Percentiles rank a stretch among this genome's conserved stretches.
Conservation (phyloP, 2,797 vertebrate species). For the Microctenopoma stevenorrisi region DNA sequence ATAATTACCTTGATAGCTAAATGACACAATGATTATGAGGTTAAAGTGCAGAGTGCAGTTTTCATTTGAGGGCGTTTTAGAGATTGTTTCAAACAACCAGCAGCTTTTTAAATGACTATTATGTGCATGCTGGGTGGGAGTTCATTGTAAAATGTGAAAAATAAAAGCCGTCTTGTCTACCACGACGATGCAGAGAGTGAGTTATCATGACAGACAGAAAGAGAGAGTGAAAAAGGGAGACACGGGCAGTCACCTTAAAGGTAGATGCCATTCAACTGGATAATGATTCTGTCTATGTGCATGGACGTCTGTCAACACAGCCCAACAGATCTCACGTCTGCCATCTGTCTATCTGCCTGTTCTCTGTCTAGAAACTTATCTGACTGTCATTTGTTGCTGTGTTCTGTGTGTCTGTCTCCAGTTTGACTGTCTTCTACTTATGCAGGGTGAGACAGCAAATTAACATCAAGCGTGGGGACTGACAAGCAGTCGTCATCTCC, state of each 20-base stretch:
- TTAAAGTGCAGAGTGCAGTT: constrained; percentile 60
- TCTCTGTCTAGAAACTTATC: constrained; percentile 19
- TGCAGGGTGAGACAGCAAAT: constrained; percentile 46
- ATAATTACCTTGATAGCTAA: constrained; percentile 61
- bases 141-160: constrained; percentile 41
- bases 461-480: constrained; percentile 33
- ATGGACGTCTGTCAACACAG: constrained; percentile 30
- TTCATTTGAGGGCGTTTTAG: constrained; percentile 54
- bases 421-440: constrained; percentile 30
- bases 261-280: constrained; percentile 58
- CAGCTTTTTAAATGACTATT: constrained; percentile 40
- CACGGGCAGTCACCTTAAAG: constrained; percentile 60
- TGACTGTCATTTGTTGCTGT: constrained; percentile 13
- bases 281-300: constrained; percentile 54
- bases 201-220: constrained; percentile 42
- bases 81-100: constrained; percentile 56
- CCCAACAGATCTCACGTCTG: constrained; percentile 29
- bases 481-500: constrained; percentile 44
- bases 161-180: constrained; percentile 39
- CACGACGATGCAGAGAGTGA: constrained; percentile 32
- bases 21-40: constrained; percentile 65
- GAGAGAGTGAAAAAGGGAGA: constrained; percentile 18
- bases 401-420: constrained; percentile 8
- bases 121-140: constrained; percentile 21
- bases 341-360: constrained; percentile 15